Base-by-base conservation (phyloP, 2,113 vertebrate genomes). In the Colius striatus region DNA sequence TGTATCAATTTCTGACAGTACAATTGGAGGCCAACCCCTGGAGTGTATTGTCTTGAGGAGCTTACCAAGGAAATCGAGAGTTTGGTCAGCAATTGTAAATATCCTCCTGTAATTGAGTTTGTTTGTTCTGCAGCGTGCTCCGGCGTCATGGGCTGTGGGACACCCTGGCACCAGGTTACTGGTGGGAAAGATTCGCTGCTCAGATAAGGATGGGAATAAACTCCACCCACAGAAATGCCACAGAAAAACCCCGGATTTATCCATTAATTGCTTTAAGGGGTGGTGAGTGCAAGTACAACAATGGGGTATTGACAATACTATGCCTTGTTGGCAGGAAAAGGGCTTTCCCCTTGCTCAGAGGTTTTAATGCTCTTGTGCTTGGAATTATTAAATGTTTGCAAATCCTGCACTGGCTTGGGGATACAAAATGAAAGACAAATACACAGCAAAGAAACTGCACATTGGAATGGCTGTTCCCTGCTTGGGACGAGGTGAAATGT, bases 141-240 rank as follows among this genome's bases (percentile, higher is more conserved):
- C 95, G 93, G 96, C 87, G 96, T 68, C 89, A 95, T 0, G 58
- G 90, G 75, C 90, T 94, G 95, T 97, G 93, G 98, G 99, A 98
- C 98, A 98, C 96, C 92, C 97, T 99, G 98, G 99, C 98, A 99
- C 98, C 98, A 98, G 96, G 93, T 96, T 96, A 97, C 96, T 96
- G 97, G 96, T 98, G 97, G 97, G 98, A 98, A 98, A 98, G 98
- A 98, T 99, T 96, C 63, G 11, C 87, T 87, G 87, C 87, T 76
- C 41, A 98, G 98, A 99, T 99, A 98, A 97, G 94, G 90, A 96
- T 96, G 96, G 96, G 96, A 98, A 96, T 95, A 98, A 97, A 97
- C 98, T 92, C 95, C 94, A 98, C 97, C 97, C 98, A 97, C 91
- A 96, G 97, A 97, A 96, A 88, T 94, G 96, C 96, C 97, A 96